Percentiles rank a stretch among this genome's conserved stretches.
These are phyloP conservation scores for Orius laevigatus DNA, from an alignment of 1,140 invertebrate genomes.

Conservation along the genomic window DNA sequence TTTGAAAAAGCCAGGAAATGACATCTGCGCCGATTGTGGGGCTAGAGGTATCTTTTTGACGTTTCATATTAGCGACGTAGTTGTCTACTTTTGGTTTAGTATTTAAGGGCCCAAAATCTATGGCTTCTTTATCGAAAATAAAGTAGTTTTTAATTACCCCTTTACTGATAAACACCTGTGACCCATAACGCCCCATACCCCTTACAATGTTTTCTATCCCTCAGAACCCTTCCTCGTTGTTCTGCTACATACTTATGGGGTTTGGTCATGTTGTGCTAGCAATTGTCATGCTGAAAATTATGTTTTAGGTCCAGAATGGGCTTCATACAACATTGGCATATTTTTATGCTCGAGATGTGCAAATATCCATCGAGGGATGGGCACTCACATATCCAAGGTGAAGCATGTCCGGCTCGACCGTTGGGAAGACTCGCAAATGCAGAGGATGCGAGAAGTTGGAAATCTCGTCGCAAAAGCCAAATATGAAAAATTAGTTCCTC, in stretches of 20 bases:
- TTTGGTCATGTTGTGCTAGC: too few relatives aligned
- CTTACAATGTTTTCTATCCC: too few relatives aligned
- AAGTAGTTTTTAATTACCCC: too few relatives aligned
- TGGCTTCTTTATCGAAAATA: too few relatives aligned
- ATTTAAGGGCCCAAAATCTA: too few relatives aligned
- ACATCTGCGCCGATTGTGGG: conserved; percentile 66
- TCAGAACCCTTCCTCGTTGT: too few relatives aligned
- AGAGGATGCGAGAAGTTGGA: conserved; percentile 64
- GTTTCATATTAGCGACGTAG: conserved; percentile 19
- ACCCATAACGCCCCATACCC: too few relatives aligned
- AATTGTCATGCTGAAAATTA: conserved; percentile 13
- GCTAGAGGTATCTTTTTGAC: conserved; percentile 38
- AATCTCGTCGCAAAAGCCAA: conserved; percentile 57
- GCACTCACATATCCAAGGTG: conserved; percentile 73
- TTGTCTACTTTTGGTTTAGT: conserved; percentile 23
- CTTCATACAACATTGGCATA: conserved; percentile 79
- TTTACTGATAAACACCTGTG: conserved; percentile 21
- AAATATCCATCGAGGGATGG: conserved; percentile 64
- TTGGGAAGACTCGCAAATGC: conserved; percentile 68
- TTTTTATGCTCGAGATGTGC: conserved; percentile 71
- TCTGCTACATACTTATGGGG: too few relatives aligned
- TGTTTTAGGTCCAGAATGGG: conserved; percentile 69
- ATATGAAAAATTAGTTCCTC: conserved; percentile 67
- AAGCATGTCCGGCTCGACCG: conserved; percentile 74
- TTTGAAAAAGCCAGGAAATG: conserved; percentile 58